phyloP scores from a whole-genome alignment of 2,888 invertebrate genomes.

The Aplocera efformata region DNA sequence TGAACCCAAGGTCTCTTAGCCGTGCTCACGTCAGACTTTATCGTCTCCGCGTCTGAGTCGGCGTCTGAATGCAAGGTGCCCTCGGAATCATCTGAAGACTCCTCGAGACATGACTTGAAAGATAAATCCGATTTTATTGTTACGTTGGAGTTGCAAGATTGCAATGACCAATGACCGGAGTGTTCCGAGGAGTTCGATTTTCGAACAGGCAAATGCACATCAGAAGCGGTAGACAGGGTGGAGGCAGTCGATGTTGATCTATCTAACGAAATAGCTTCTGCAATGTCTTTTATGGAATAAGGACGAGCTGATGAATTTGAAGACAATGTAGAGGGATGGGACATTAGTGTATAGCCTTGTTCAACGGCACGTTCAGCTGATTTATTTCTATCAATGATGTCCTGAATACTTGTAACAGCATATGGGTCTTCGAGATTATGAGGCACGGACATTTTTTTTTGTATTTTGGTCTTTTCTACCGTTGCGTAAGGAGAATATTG shows the following conservation, averaged over 20 bases:
- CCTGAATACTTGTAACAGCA: constrained; percentile 53
- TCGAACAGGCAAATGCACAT: constrained; percentile 56
- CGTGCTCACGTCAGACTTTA: constrained; percentile 65
- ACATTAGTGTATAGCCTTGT: constrained; percentile 54
- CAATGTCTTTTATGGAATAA: constrained; percentile 69
- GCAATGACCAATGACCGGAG: constrained; percentile 69
- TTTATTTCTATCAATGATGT: constrained; percentile 49
- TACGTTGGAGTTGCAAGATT: constrained; percentile 66
- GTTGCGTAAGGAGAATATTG: constrained; percentile 56
- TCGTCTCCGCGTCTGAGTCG: constrained; percentile 69
- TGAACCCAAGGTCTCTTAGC: constrained; percentile 71
- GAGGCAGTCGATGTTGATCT: constrained; percentile 54
- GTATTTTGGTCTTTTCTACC: constrained; percentile 40
- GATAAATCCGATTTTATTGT: constrained; percentile 66
- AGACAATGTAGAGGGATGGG: constrained; percentile 54
- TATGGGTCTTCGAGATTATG: constrained; percentile 64
- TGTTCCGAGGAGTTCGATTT: constrained; percentile 73
- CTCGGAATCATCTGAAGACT: constrained; percentile 65
- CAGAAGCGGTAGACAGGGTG: constrained; percentile 60
- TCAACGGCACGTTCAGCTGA: constrained; percentile 30
- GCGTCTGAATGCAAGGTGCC: constrained; percentile 67
- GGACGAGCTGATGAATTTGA: constrained; percentile 52
- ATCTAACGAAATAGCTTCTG: constrained; percentile 65
- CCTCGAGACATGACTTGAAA: constrained; percentile 64
- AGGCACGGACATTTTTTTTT: constrained; percentile 64